These are phyloP conservation scores for Drymonia ruficornis DNA, from an alignment of 2,888 invertebrate species.

Conservation along the genomic window DNA sequence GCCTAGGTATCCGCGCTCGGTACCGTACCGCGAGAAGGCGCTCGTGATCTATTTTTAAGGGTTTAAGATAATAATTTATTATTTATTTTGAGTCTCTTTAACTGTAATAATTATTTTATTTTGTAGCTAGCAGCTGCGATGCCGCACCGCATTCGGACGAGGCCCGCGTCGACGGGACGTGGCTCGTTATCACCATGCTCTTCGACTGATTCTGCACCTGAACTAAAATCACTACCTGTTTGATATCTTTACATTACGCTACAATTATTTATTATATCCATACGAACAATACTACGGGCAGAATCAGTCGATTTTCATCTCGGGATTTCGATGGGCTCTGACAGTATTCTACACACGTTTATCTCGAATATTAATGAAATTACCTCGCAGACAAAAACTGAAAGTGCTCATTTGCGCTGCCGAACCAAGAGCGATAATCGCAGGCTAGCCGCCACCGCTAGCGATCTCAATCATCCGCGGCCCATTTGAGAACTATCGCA, in stretches of 20 bases:
- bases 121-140: slow-evolving; percentile 76
- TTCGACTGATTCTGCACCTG: slow-evolving; percentile 56
- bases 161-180: slow-evolving; percentile 78
- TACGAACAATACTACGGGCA: slow-evolving; percentile 36
- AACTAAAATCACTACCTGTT: slow-evolving; percentile 28
- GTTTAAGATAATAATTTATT: slow-evolving; percentile 85
- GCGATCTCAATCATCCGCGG: slow-evolving; percentile 59
- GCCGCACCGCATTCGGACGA: slow-evolving; percentile 81
- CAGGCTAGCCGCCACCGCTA: slow-evolving; percentile 49
- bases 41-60: slow-evolving; percentile 85
- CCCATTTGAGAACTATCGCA: slow-evolving; percentile 60
- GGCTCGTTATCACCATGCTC: slow-evolving; percentile 58
- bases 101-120: slow-evolving; percentile 79
- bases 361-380: slow-evolving; percentile 35
- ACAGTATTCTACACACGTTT: slow-evolving; percentile 29
- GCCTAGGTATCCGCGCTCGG: slow-evolving; percentile 83
- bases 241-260: slow-evolving; percentile 4
- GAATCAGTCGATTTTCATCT: slow-evolving; percentile 57
- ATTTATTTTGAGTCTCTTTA: slow-evolving; percentile 85
- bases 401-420: slow-evolving; percentile 50
- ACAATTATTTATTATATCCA: slow-evolving; percentile 14
- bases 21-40: slow-evolving; percentile 83
- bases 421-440: slow-evolving; percentile 42
- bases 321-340: slow-evolving; percentile 59
- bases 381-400: slow-evolving; percentile 32